Evolutionary conservation across 2,888 invertebrate genomes (phyloP).

Genomic region (Disparrhopalites patrizii): DNA sequence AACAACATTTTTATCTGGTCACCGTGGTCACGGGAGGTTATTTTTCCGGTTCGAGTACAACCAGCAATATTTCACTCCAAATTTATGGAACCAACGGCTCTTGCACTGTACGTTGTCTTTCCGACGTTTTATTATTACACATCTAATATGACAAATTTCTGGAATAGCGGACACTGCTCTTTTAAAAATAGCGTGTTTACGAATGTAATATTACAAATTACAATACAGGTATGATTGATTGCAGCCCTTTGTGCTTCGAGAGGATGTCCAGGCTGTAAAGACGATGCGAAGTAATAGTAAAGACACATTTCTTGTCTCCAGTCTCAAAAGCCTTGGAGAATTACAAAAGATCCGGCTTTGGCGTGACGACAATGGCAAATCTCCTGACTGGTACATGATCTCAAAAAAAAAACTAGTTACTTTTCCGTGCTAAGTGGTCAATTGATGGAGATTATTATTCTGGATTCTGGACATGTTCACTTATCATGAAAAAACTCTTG

Average conservation of each 20-base stretch:
- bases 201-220: not conserved
- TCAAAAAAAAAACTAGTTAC: too few species aligned
- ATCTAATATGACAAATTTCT: not conserved
- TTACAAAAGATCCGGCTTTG: constrained; percentile 10
- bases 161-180: not conserved
- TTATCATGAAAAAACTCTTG: too few species aligned
- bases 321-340: not conserved
- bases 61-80: constrained; percentile 14
- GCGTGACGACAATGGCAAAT: constrained; percentile 9
- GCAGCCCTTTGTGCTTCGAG: constrained; percentile 13
- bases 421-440: too few species aligned
- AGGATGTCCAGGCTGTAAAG: not conserved
- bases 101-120: not conserved
- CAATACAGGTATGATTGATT: not conserved
- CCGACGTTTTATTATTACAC: too few species aligned
- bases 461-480: too few species aligned
- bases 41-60: not conserved
- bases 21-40: constrained; percentile 12
- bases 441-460: too few species aligned
- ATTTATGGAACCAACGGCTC: constrained; percentile 14
- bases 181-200: not conserved
- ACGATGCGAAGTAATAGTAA: constrained; percentile 1
- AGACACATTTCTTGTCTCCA: constrained; percentile 18
- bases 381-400: constrained; percentile 16
- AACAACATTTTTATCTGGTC: constrained; percentile 16